A percentile compares a stretch with the other conserved stretches of the same genome.
phyloP scores from a whole-genome alignment of 2,113 vertebrate species.

The Abramis brama region DNA sequence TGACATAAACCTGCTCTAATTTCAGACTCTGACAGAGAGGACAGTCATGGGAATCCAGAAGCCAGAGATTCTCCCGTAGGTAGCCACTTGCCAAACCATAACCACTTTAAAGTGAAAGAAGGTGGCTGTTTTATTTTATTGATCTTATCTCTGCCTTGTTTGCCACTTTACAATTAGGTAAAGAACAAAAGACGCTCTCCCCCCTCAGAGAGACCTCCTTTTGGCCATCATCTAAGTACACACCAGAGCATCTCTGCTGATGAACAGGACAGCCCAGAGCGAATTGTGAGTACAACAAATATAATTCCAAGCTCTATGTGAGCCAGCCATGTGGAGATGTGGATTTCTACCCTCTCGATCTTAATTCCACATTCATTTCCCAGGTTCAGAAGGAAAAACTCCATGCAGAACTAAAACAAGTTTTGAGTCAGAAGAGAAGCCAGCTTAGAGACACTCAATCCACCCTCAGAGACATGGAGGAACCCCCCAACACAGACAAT shows the following conservation, averaged over 20 bases:
- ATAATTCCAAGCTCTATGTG: not conserved
- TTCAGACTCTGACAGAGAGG: constrained; percentile 77
- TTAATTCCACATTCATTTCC: constrained; percentile 3
- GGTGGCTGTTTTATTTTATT: not conserved
- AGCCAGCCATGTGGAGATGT: not conserved
- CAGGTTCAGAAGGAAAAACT: constrained; percentile 87
- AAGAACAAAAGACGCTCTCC: constrained; percentile 74
- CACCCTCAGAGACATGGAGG: constrained; percentile 71
- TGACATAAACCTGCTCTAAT: constrained; percentile 2
- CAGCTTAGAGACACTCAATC: constrained; percentile 67
- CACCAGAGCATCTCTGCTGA: constrained; percentile 70
- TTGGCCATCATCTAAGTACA: constrained; percentile 64
- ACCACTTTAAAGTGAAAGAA: not conserved
- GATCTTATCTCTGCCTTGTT: not conserved
- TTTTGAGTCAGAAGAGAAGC: constrained; percentile 80
- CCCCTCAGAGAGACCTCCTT: constrained; percentile 67
- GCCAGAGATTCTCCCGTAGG: constrained; percentile 72
- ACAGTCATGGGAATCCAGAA: constrained; percentile 71
- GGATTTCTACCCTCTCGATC: not conserved
- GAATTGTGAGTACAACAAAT: constrained; percentile 70
- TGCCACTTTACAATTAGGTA: constrained; percentile 59
- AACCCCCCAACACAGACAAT: constrained; percentile 57
- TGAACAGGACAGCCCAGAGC: constrained; percentile 76
- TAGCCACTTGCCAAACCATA: constrained; percentile 33
- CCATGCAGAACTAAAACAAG: constrained; percentile 86